Evolutionary conservation across 2,113 vertebrate species (phyloP).

Genomic region (Tachycineta bicolor): DNA sequence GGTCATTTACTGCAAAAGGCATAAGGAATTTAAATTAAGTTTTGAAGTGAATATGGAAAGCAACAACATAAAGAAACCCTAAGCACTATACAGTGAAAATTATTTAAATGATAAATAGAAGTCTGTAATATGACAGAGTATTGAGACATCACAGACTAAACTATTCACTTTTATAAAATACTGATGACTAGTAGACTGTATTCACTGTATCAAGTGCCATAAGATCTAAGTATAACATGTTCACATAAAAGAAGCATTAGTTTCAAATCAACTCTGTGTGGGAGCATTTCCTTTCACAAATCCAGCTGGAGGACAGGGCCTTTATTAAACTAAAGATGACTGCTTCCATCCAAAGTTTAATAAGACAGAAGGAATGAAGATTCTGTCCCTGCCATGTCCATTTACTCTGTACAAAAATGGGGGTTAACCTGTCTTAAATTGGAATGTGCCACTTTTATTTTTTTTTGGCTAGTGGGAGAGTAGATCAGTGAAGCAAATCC

Average conservation of each 20-base stretch:
- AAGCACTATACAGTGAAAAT: background rate
- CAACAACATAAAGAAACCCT: conserved; percentile 48
- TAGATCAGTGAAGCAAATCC: background rate
- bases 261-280: conserved; percentile 34
- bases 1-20: conserved; percentile 51
- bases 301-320: conserved; percentile 11
- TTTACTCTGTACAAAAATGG: background rate
- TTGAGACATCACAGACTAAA: background rate
- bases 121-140: background rate
- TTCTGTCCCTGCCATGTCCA: background rate
- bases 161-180: background rate
- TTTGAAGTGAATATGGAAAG: conserved; percentile 37
- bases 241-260: conserved; percentile 36
- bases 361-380: background rate
- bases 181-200: conserved; percentile 5
- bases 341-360: background rate
- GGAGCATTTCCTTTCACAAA: conserved; percentile 51
- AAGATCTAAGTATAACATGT: background rate
- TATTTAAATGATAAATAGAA: conserved; percentile 14
- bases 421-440: background rate
- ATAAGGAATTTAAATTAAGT: conserved; percentile 77
- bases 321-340: conserved; percentile 15
- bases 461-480: background rate
- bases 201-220: background rate
- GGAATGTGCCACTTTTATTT: background rate